Percentiles rank a stretch among this genome's conserved stretches.
phyloP scores from a whole-genome alignment of 2,888 invertebrate genomes.

The Acronicta alni region DNA sequence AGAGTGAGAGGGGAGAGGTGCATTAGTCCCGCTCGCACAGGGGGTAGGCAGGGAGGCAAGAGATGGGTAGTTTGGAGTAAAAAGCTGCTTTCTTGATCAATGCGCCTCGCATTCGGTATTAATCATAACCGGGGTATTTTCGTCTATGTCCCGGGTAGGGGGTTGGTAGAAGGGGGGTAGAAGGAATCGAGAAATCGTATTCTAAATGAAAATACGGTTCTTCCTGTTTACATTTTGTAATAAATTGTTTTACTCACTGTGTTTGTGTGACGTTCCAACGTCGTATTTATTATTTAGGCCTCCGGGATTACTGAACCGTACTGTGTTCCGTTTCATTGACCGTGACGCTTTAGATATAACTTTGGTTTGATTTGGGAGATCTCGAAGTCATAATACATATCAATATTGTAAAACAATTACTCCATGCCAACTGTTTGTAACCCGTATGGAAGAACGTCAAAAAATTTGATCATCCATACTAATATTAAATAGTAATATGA shows the following conservation, averaged over 20 bases:
- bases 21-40: slow-evolving; percentile 86
- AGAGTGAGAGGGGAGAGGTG: slow-evolving; percentile 86
- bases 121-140: slow-evolving; percentile 89
- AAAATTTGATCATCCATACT: too few relatives aligned
- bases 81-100: slow-evolving; percentile 89
- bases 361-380: slow-evolving; percentile 10
- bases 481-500: too few relatives aligned
- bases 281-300: slow-evolving; percentile 72
- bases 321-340: slow-evolving; percentile 51
- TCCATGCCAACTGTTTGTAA: neutral
- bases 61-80: slow-evolving; percentile 89
- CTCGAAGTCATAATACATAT: neutral
- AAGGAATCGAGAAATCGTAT: slow-evolving; percentile 82
- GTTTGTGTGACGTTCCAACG: slow-evolving; percentile 72
- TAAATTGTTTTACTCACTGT: slow-evolving; percentile 87
- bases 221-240: slow-evolving; percentile 90
- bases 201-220: slow-evolving; percentile 89
- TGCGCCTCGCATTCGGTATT: slow-evolving; percentile 89
- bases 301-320: slow-evolving; percentile 50
- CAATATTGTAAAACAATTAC: neutral
- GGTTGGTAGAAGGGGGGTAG: slow-evolving; percentile 65
- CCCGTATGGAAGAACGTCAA: too few relatives aligned
- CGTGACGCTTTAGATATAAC: slow-evolving; percentile 38
- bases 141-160: slow-evolving; percentile 79
- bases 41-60: slow-evolving; percentile 69